Evolutionary conservation across 1,140 invertebrate genomes (phyloP).

Genomic region (Drosophila bocki): DNA sequence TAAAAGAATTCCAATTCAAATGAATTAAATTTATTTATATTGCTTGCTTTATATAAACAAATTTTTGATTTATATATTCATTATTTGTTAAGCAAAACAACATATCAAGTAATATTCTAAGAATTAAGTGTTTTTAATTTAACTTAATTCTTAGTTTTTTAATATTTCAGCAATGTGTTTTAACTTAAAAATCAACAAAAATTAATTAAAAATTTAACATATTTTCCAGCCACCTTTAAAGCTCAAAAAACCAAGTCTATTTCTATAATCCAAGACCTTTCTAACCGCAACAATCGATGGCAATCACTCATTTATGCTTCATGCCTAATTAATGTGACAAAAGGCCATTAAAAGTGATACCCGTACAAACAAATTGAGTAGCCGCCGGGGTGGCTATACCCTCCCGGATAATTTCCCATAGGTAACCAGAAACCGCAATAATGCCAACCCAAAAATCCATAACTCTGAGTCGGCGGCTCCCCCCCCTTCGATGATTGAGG

Average conservation of each 20-base stretch:
- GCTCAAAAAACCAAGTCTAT: background rate
- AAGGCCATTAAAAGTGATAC: constrained; percentile 66
- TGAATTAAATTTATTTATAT: background rate
- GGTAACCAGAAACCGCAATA: constrained; percentile 45
- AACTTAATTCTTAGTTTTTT: no score
- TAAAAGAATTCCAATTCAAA: background rate
- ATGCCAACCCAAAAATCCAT: constrained; percentile 20
- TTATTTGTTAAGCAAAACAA: no score
- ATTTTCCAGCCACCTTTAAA: background rate
- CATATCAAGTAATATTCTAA: no score
- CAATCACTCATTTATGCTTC: constrained; percentile 64
- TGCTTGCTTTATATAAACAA: background rate
- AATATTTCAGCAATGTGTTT: no score
- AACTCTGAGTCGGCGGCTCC: background rate
- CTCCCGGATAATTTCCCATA: constrained; percentile 1
- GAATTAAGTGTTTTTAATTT: no score
- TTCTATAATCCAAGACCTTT: background rate
- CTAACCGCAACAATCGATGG: constrained; percentile 14
- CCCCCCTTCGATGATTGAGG: constrained; percentile 3
- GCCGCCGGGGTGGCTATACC: background rate
- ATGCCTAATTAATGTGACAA: constrained; percentile 59
- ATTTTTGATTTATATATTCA: no score
- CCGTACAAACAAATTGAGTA: constrained; percentile 43
- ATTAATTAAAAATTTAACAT: background rate
- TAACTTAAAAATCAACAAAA: background rate